Evolutionary conservation across 1,140 invertebrate species (phyloP).

Genomic region (Apis laboriosa): DNA sequence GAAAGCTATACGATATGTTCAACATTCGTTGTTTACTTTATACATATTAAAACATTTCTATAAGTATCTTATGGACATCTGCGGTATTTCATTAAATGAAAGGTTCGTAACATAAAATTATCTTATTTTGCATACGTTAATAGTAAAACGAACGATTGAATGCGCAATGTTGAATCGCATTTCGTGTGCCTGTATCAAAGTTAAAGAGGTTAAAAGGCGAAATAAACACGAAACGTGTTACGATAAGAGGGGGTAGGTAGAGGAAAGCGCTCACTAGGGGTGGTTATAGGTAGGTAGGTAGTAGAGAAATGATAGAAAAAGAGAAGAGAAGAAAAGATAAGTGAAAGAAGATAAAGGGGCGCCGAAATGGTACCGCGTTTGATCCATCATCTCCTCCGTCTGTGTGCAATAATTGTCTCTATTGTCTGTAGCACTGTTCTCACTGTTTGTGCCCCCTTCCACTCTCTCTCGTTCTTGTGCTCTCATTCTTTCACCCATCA

Average conservation of each 20-base stretch:
- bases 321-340: constrained; percentile 24
- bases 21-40: background rate
- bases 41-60: constrained; percentile 32
- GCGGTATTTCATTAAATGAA: constrained; percentile 35
- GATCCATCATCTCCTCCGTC: constrained; percentile 59
- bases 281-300: background rate
- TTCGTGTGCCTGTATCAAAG: constrained; percentile 24
- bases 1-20: background rate
- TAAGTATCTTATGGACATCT: constrained; percentile 28
- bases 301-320: background rate
- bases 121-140: constrained; percentile 16
- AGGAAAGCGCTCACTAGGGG: background rate
- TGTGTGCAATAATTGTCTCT: constrained; percentile 66
- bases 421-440: constrained; percentile 50
- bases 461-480: constrained; percentile 6
- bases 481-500: constrained; percentile 25
- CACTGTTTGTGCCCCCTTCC: constrained; percentile 41
- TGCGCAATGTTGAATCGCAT: constrained; percentile 24
- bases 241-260: constrained; percentile 8
- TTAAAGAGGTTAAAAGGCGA: constrained; percentile 29
- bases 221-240: constrained; percentile 30
- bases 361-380: constrained; percentile 58
- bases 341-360: constrained; percentile 49
- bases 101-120: constrained; percentile 1
- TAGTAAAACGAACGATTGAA: constrained; percentile 6